These are phyloP conservation scores for Arctocebus calabarensis DNA, from an alignment of 2,797 vertebrate species.

Conservation along the genomic window DNA sequence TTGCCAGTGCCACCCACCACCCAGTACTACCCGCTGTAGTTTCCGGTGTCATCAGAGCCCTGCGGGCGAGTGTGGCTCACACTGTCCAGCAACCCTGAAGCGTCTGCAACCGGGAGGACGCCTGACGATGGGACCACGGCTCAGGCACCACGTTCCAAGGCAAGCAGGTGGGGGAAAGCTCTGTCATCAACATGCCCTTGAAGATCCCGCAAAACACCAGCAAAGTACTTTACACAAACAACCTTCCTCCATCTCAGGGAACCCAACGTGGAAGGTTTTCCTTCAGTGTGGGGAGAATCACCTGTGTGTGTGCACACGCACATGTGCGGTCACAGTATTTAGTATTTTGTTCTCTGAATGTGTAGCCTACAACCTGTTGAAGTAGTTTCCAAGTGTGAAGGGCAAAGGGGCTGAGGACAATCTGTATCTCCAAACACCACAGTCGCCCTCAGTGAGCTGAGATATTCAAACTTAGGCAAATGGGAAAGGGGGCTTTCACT, in stretches of 20 bases:
- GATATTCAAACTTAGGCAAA: not conserved
- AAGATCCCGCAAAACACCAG: not conserved
- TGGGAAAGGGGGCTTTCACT: not conserved
- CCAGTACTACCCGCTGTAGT: not conserved
- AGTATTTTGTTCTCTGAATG: not conserved
- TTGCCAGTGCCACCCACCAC: accelerated
- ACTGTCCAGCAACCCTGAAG: not conserved
- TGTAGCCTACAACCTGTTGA: not conserved
- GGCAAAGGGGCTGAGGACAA: not conserved
- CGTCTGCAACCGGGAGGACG: not conserved
- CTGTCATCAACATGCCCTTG: not conserved
- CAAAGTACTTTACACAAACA: no score
- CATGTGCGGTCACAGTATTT: not conserved
- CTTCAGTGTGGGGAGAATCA: not conserved
- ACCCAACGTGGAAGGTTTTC: not conserved
- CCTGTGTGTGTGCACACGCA: not conserved
- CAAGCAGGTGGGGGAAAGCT: accelerated
- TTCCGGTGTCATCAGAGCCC: not conserved
- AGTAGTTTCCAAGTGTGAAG: not conserved
- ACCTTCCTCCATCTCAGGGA: not conserved
- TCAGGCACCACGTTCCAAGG: not conserved
- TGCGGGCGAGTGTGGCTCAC: accelerated
- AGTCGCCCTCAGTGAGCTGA: not conserved
- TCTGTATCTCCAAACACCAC: not conserved
- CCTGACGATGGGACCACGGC: accelerated